A percentile compares a stretch with the other conserved stretches of the same genome.
These are phyloP conservation scores for Cyprinodon variegatus DNA, from an alignment of 2,113 vertebrate genomes.

Conservation along the genomic window DNA sequence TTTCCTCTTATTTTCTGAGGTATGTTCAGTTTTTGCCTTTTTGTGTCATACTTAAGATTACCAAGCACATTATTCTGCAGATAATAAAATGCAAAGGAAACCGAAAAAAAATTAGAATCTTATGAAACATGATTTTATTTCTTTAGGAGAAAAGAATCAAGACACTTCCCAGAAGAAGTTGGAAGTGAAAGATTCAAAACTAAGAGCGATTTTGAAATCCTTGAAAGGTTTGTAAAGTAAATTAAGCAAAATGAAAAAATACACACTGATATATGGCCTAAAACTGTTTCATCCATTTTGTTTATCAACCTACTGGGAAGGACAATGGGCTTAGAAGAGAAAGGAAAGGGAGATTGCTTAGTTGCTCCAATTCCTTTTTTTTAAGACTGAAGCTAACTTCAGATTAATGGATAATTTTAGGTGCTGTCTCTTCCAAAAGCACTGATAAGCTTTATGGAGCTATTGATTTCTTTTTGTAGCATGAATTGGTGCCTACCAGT, in stretches of 20 bases:
- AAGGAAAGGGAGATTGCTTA: too few relatives aligned
- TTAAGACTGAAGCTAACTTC: too few relatives aligned
- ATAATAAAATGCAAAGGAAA: neutral
- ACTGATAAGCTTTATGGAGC: neutral
- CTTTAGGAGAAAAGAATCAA: neutral
- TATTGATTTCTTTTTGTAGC: neutral
- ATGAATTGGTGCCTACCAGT: too few relatives aligned
- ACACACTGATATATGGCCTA: too few relatives aligned
- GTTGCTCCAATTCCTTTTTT: too few relatives aligned
- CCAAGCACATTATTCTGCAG: neutral
- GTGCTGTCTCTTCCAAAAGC: too few relatives aligned
- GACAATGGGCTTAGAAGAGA: too few relatives aligned
- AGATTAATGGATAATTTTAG: too few relatives aligned
- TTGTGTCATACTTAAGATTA: neutral
- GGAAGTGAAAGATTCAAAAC: neutral
- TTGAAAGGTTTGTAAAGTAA: neutral
- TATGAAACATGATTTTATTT: neutral
- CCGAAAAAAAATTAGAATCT: neutral
- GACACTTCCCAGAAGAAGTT: neutral
- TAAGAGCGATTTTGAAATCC: neutral
- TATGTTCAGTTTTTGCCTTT: neutral
- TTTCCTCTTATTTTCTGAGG: neutral
- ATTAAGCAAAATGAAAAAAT: neutral
- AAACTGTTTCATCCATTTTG: too few relatives aligned
- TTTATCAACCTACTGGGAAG: too few relatives aligned